These are phyloP conservation scores for Masnerella sp. DNA, from an alignment of 2,888 invertebrate genomes.

Conservation along the genomic window DNA sequence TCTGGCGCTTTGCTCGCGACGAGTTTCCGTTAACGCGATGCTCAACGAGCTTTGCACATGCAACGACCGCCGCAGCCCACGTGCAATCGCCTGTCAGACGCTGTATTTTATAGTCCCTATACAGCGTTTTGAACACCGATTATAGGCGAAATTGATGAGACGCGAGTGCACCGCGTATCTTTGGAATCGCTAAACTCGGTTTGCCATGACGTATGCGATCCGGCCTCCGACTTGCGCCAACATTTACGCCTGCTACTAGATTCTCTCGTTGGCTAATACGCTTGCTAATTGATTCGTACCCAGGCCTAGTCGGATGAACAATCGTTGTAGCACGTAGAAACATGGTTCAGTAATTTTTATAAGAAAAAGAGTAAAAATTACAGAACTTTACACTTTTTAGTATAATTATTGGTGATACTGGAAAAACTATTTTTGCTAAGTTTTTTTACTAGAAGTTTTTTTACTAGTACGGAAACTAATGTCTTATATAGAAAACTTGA, in stretches of 20 bases:
- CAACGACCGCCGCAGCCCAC: conserved; percentile 59
- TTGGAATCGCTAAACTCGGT: conserved; percentile 46
- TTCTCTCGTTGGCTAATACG: conserved; percentile 40
- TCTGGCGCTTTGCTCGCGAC: conserved; percentile 65
- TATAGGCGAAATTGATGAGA: conserved; percentile 61
- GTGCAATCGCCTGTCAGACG: conserved; percentile 58
- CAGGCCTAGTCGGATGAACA: no score
- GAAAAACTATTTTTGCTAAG: no score
- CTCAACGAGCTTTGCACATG: conserved; percentile 69
- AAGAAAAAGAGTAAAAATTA: no score
- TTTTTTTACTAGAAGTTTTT: no score
- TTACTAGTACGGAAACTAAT: no score
- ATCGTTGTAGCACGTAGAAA: no score
- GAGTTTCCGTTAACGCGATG: conserved; percentile 67
- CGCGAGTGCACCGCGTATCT: conserved; percentile 57
- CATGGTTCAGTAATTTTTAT: no score
- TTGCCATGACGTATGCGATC: conserved; percentile 33
- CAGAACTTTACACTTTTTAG: no score
- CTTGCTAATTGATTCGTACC: conserved; percentile 44
- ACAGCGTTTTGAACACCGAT: conserved; percentile 58
- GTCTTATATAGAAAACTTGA: no score
- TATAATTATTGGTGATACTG: no score
- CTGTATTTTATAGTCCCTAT: conserved; percentile 58
- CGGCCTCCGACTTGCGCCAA: conserved; percentile 14
- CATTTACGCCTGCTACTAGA: conserved; percentile 32